These are phyloP conservation scores for Malthinus seriepunctatus DNA, from an alignment of 2,888 invertebrate species.

Conservation along the genomic window DNA sequence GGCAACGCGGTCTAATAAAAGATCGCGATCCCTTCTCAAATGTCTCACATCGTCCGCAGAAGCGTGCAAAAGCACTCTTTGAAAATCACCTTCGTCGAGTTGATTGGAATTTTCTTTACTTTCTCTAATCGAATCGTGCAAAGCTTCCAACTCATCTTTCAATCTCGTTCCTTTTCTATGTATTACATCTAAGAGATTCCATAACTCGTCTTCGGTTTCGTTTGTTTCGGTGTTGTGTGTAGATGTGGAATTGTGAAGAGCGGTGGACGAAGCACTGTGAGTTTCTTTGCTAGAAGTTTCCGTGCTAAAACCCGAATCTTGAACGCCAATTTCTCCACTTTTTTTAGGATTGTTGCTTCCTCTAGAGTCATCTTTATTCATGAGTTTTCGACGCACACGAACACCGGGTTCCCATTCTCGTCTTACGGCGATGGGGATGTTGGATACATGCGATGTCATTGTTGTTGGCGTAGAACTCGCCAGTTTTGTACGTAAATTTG, in stretches of 20 bases:
- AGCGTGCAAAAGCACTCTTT: constrained; percentile 48
- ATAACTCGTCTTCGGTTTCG: constrained; percentile 78
- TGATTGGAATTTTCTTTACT: constrained; percentile 28
- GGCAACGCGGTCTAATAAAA: constrained; percentile 73
- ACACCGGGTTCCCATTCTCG: constrained; percentile 84
- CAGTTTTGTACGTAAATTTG: constrained; percentile 87
- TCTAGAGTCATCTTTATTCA: constrained; percentile 43
- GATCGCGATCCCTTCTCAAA: constrained; percentile 74
- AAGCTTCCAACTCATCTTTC: constrained; percentile 62
- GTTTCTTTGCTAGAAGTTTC: constrained; percentile 85
- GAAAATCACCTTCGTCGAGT: constrained; percentile 45
- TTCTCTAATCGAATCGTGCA: constrained; percentile 60
- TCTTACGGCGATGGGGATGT: constrained; percentile 60
- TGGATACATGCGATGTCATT: constrained; percentile 53
- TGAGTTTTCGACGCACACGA: constrained; percentile 63
- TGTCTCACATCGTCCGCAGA: constrained; percentile 62
- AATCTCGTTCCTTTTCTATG: constrained; percentile 73
- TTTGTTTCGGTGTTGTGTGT: constrained; percentile 46
- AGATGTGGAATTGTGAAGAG: constrained; percentile 55
- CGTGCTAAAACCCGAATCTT: constrained; percentile 89
- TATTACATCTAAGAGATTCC: constrained; percentile 85
- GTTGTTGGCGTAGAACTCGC: constrained; percentile 57
- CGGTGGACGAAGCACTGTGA: constrained; percentile 71
- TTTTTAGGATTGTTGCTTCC: constrained; percentile 49
- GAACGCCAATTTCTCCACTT: constrained; percentile 64